Base-by-base conservation (phyloP, 2,888 invertebrate species). In the Diadegma fenestrale region DNA sequence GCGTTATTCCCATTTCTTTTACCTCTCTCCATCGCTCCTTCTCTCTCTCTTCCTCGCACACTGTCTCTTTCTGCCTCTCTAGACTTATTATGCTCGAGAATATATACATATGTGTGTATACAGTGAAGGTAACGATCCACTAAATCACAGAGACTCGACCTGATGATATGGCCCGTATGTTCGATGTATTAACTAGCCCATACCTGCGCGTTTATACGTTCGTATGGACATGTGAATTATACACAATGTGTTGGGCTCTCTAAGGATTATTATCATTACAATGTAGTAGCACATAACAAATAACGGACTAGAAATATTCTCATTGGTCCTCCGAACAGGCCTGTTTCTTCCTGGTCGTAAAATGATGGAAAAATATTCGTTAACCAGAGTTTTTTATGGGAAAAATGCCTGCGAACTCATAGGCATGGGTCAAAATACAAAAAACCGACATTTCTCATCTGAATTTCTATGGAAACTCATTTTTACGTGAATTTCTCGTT, bases 121-220 rank as follows among this genome's bases (percentile, higher is more conserved):
- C 26, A 26, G 72, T 43, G 8, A 54, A 43, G 77, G 80, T 84
- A 80, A 84, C 72, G 80, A 84, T 84, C 84, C 77, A 84, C 80
- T 84, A 80, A 84, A 84, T 84, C 84, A 84, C 71, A 22, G 76
- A 61, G 66, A 84, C 66, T 84, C 84, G 64, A 72, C 76, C 72
- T 68, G 84, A 80, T 84, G 84, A 84, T 84, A 84, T 72, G 80
- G 77, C 76, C 77, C 64, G 80, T 76, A 48, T 61, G 80, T 71
- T 84, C 84, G 54, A 84, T 80, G 64, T 80, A 84, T 84, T 77
- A 77, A 77, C 80, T 51, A 80, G 72, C 72, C 77, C 12, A 71
- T 75, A 66, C 72, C 26, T 33, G 22, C 43, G 43, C 12, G 64
- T 48, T 30, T 72, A 72, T 37, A 72, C 19, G 51, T n/a, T 19